Conservation (phyloP, 1,140 invertebrate species). For the Aleiodes sp. region DNA sequence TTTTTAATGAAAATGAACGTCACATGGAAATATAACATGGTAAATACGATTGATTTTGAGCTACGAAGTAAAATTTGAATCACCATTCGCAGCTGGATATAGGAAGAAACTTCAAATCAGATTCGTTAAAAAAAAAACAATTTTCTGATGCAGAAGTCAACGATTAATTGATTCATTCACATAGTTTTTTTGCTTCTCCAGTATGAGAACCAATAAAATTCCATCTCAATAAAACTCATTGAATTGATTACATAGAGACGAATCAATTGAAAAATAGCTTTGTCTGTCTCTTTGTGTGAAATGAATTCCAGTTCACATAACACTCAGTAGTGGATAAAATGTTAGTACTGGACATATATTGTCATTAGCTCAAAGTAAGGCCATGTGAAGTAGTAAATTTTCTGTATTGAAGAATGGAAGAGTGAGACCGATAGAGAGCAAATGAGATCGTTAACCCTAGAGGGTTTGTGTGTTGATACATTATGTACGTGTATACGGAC, state of each 20-base stretch:
- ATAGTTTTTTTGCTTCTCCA: too few relatives aligned
- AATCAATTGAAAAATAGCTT: constrained; percentile 9
- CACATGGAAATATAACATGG: too few relatives aligned
- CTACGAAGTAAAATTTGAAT: too few relatives aligned
- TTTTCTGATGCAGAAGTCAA: neutral
- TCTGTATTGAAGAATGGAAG: constrained; percentile 11
- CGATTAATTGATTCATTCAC: neutral
- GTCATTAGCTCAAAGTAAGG: neutral
- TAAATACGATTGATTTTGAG: too few relatives aligned
- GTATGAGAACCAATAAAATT: neutral
- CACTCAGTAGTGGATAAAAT: neutral
- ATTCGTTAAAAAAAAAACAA: too few relatives aligned
- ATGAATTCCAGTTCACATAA: constrained; percentile 10
- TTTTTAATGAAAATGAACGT: too few relatives aligned
- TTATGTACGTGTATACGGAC: too few relatives aligned
- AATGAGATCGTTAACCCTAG: too few relatives aligned
- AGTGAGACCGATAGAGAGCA: neutral
- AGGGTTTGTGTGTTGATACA: too few relatives aligned
- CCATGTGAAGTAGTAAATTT: constrained; percentile 6
- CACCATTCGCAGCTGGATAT: too few relatives aligned
- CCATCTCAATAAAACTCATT: neutral
- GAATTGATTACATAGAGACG: constrained; percentile 4
- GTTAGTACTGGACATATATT: neutral
- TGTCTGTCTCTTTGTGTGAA: too few relatives aligned
- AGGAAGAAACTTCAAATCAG: too few relatives aligned